A percentile compares a stretch with the other conserved stretches of the same genome.
These are phyloP conservation scores for Rhodinocichla rosea DNA, from an alignment of 2,113 vertebrate species.

Conservation along the genomic window DNA sequence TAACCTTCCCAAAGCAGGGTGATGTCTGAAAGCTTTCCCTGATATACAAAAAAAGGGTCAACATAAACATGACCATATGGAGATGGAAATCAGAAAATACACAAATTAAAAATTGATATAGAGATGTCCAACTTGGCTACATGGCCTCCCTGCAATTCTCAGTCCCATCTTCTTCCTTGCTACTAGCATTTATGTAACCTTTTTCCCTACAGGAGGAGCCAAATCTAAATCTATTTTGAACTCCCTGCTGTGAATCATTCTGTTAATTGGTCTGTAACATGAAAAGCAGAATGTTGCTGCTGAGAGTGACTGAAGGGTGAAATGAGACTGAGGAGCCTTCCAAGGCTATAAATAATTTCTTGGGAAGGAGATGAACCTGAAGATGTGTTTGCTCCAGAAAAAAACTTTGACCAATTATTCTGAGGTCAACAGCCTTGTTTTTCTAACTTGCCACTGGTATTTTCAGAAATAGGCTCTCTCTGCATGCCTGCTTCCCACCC, in stretches of 20 bases:
- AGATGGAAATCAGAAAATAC: background rate
- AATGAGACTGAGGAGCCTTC: conserved; percentile 46
- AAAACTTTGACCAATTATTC: conserved; percentile 33
- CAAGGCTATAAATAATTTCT: conserved; percentile 55
- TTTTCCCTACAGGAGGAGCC: conserved; percentile 3
- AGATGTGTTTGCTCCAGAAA: background rate
- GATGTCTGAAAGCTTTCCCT: background rate
- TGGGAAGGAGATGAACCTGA: conserved; percentile 43
- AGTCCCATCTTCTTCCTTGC: background rate
- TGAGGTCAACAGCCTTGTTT: conserved; percentile 36
- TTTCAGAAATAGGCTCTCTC: conserved; percentile 11
- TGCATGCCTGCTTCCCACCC: background rate
- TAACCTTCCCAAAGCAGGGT: background rate
- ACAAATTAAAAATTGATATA: background rate
- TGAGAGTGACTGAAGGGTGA: conserved; percentile 58
- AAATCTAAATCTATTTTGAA: conserved; percentile 42
- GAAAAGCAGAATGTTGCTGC: conserved; percentile 53
- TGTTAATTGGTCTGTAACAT: conserved; percentile 63
- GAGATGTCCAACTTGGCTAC: background rate
- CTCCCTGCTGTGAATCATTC: conserved; percentile 63
- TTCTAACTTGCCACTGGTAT: background rate
- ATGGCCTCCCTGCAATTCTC: background rate
- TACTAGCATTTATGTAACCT: background rate
- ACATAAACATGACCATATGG: background rate
- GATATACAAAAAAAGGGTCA: background rate